Evolutionary conservation across 2,113 vertebrate genomes (phyloP).

Genomic region (Aptenodytes patagonicus): DNA sequence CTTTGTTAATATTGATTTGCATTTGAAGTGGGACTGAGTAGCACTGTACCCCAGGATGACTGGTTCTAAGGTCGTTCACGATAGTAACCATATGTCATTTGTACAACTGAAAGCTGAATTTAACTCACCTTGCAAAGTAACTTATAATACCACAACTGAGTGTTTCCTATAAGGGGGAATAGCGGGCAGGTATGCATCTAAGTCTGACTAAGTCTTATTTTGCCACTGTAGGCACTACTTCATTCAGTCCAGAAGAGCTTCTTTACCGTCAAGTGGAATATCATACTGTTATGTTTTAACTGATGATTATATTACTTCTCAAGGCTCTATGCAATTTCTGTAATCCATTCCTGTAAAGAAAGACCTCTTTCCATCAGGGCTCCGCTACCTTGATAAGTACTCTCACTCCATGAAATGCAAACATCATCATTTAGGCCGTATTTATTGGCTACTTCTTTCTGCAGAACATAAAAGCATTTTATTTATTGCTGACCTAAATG

Average conservation of each 20-base stretch:
- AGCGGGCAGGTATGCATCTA: not conserved
- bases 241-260: not conserved
- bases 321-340: not conserved
- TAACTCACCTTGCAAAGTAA: not conserved
- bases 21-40: not conserved
- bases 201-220: not conserved
- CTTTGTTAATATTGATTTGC: not conserved
- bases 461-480: not conserved
- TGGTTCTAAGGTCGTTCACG: not conserved
- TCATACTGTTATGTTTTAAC: not conserved
- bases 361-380: not conserved
- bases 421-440: fast-evolving
- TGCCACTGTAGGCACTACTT: not conserved
- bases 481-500: not conserved
- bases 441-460: not conserved
- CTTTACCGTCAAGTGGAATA: not conserved
- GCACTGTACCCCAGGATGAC: not conserved
- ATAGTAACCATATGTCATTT: not conserved
- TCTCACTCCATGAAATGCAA: not conserved
- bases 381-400: not conserved
- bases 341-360: not conserved
- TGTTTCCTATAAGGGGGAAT: not conserved
- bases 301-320: not conserved
- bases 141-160: not conserved
- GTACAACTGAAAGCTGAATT: not conserved